Evolutionary conservation across 92 coral and sea anemone species (phyloP).

Genomic region (Anthopleura xanthogrammica): DNA sequence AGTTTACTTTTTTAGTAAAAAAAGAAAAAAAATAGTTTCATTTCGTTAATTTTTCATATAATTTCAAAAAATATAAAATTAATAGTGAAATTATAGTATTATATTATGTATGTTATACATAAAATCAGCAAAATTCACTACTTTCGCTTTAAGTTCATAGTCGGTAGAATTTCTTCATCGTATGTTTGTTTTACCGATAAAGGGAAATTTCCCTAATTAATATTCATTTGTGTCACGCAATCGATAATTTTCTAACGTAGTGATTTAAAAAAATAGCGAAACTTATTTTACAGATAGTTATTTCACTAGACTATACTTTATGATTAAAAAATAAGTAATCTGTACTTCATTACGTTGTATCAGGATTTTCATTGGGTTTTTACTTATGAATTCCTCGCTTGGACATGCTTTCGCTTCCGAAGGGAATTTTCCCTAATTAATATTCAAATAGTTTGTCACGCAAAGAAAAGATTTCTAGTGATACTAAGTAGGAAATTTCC

Average conservation of each 20-base stretch:
- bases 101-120: neutral
- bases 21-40: neutral
- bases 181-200: neutral
- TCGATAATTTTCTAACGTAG: neutral
- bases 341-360: too few species aligned
- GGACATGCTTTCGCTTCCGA: neutral
- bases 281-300: neutral
- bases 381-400: too few species aligned
- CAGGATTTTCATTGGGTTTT: too few species aligned
- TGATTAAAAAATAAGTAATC: too few species aligned
- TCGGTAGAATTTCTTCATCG: neutral
- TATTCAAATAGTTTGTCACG: neutral
- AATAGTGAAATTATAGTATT: too few species aligned
- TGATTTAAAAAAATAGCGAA: neutral
- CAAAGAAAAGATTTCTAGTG: conserved; percentile 1
- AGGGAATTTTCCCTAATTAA: conserved; percentile 30
- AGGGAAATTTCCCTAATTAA: conserved; percentile 30
- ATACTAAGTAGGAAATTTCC: neutral
- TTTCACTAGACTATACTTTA: too few species aligned
- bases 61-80: neutral
- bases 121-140: neutral
- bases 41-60: neutral
- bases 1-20: too few species aligned
- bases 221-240: neutral
- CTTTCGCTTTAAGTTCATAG: neutral